Evolutionary conservation across 2,113 vertebrate species (phyloP), one percentile per base, ranked within the genome.

Genomic region (Camarhynchus parvulus): DNA sequence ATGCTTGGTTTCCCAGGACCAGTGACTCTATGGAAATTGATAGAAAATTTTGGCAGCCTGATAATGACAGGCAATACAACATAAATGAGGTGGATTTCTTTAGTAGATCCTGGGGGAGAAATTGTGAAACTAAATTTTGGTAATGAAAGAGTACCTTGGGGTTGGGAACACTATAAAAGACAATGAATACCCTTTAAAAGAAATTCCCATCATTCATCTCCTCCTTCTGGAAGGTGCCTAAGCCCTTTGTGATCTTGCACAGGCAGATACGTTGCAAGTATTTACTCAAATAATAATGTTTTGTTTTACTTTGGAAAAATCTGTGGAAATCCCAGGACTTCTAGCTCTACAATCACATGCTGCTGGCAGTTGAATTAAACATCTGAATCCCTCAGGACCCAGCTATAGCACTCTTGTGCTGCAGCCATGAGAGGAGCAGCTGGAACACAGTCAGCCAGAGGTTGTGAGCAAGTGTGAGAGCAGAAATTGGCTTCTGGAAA

Each of bases 281-380:
- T 74, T 95, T 78, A 75, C 33, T 64, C 41, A 78, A 84, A 84
- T 64, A 55, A 89, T 47, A 14, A 37, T 53, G 28, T 78, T 94
- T 90, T 67, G 70, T 90, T 89, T 86, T 46, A 81, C 47, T 87
- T 67, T 64, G 92, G 92, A 94, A 97, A 97, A 94, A 90, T 52
- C 73, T 59, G 25, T 91, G 69, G 64, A 88, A 83, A 83, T 56
- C 46, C 24, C 42, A 46, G 72, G 22, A 74, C 35, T 87, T 92
- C 11, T 28, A 88, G 31, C 63, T 83, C 25, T 77, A 85, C 86
- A 88, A 33, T 76, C 84, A 59, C 5, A 3, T 62, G 63, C 28
- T 67, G 33, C 72, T 95, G 94, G 82, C 90, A 86, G 20, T 56
- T 68, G 52, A 90, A 87, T 64, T 53, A 77, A 88, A 58, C 1